These are phyloP conservation scores for Drosophila kohkoa DNA, from an alignment of 1,140 invertebrate genomes.

Conservation along the genomic window DNA sequence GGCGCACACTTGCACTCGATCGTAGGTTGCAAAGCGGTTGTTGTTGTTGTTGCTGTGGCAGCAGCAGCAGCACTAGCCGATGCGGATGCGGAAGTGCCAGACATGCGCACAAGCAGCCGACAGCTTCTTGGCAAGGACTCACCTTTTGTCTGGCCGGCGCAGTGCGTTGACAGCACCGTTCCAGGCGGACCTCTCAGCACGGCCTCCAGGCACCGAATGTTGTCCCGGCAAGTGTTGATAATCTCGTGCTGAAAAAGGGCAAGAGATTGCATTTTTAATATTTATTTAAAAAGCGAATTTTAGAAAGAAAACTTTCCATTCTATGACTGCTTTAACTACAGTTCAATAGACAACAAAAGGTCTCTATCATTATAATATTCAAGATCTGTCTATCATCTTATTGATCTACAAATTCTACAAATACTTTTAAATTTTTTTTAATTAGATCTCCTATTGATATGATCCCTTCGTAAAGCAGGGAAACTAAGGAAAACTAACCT, in stretches of 20 bases:
- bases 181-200: constrained; percentile 85
- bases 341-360: too few relatives aligned
- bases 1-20: constrained; percentile 80
- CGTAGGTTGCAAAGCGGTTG: constrained; percentile 14
- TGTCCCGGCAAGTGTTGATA: constrained; percentile 90
- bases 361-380: too few relatives aligned
- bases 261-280: background rate
- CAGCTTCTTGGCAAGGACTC: constrained; percentile 65
- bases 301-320: too few relatives aligned
- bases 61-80: constrained; percentile 5
- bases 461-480: too few relatives aligned
- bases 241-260: constrained; percentile 88
- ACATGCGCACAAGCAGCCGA: constrained; percentile 23
- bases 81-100: constrained; percentile 22
- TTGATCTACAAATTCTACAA: too few relatives aligned
- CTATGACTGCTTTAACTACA: too few relatives aligned
- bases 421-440: too few relatives aligned
- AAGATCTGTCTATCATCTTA: too few relatives aligned
- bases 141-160: constrained; percentile 82
- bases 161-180: constrained; percentile 74
- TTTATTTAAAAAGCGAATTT: too few relatives aligned
- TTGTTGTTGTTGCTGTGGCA: background rate
- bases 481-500: too few relatives aligned
- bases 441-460: too few relatives aligned
- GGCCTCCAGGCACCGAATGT: constrained; percentile 88